Evolutionary conservation across 2,113 vertebrate genomes (phyloP), one percentile per base, ranked within the genome.

Genomic region (Tetraodon nigroviridis): DNA sequence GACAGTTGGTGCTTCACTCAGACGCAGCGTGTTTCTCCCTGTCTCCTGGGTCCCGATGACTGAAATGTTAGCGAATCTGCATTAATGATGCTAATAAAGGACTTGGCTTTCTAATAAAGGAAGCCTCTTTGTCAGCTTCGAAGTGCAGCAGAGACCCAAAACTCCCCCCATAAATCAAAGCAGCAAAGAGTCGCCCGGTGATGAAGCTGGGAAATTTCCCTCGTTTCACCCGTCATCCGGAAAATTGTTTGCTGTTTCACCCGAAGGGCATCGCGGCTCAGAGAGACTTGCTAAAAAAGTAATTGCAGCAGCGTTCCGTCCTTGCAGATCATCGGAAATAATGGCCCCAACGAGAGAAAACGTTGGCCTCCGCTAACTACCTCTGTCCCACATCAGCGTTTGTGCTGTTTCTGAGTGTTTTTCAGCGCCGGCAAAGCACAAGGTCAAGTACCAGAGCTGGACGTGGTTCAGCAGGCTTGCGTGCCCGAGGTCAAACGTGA

Each of bases 281-380:
- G 68, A 71, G 47, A 16, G n/a, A 13, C 44, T 46, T n/a, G 17
- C 6, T n/a, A 46, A n/a, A 17, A 6, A 46, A 19, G 8, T 18
- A n/a, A 20, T 75, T 65, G 67, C 61, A 72, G 59, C 20, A 51
- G 56, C 18, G 56, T 53, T 81, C 55, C 50, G 56, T 73, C 69
- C 61, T 67, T 41, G 61, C 67, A 69, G 52, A 76, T 73, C 45
- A n/a, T 63, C 74, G 51, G 64, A 80, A 79, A 71, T 79, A 86
- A 83, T 67, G 51, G 59, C 58, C 21, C 46, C 15, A 45, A 56
- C 53, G 69, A 76, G 67, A 76, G 64, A 79, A 86, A 80, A 71
- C 64, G 12, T 7, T 47, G 70, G 42, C 65, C 73, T 58, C 60
- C 32, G 58, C 70, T 61, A 70, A 78, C 62, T 71, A 60, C 64